A percentile compares a stretch with the other conserved stretches of the same genome.
These are phyloP conservation scores for Mizuhopecten yessoensis DNA, from an alignment of 1,140 invertebrate species.

Conservation along the genomic window DNA sequence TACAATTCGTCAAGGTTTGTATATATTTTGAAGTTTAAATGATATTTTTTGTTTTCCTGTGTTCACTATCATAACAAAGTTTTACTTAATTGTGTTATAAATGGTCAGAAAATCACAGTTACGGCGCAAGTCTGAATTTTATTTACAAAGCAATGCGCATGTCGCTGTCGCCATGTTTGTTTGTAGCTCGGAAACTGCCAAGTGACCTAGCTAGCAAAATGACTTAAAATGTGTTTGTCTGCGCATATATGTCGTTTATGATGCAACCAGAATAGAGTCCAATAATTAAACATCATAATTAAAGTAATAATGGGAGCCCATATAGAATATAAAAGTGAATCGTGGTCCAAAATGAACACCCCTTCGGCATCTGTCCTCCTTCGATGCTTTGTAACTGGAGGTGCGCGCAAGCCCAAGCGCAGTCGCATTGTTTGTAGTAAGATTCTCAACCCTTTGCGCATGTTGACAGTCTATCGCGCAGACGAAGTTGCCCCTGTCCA, in stretches of 20 bases:
- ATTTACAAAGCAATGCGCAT: conserved; percentile 38
- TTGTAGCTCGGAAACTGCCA: neutral
- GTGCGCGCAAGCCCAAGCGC: conserved; percentile 68
- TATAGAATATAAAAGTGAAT: neutral
- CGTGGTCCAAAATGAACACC: neutral
- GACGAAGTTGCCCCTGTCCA: conserved; percentile 52
- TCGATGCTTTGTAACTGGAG: conserved; percentile 38
- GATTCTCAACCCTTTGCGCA: conserved; percentile 54
- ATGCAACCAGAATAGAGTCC: neutral
- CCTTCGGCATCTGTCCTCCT: neutral
- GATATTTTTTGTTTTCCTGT: neutral
- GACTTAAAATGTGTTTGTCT: neutral
- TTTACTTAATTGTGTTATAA: neutral
- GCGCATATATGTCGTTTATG: neutral
- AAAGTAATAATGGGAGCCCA: neutral
- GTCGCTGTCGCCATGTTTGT: conserved; percentile 3
- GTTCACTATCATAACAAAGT: neutral
- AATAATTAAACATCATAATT: neutral
- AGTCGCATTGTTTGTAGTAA: conserved; percentile 64
- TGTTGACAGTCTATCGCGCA: conserved; percentile 55
- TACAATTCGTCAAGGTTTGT: neutral
- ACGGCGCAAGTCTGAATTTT: conserved; percentile 2
- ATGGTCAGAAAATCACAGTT: neutral
- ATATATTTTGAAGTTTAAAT: neutral
- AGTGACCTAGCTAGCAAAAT: neutral